Percentiles rank a stretch among this genome's conserved stretches.
Evolutionary conservation across 2,113 vertebrate genomes (phyloP).

Genomic region (Carassius auratus): DNA sequence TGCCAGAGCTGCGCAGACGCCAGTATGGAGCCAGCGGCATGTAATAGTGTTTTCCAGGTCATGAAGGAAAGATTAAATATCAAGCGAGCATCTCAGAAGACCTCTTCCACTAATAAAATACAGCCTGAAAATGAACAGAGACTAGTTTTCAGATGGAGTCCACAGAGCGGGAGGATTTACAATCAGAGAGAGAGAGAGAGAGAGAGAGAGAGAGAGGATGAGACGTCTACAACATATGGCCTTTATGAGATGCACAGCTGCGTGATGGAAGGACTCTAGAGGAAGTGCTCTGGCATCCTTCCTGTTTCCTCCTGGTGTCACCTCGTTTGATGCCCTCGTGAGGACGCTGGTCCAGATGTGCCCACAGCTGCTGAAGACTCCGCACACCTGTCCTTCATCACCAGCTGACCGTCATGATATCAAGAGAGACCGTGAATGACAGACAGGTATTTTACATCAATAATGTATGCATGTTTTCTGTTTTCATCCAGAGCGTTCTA

Average conservation of each 20-base stretch:
- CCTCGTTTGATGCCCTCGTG: background rate
- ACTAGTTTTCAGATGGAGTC: constrained; percentile 6
- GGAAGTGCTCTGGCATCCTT: constrained; percentile 8
- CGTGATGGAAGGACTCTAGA: background rate
- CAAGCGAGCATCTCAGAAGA: background rate
- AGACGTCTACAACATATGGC: constrained; percentile 18
- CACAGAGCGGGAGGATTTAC: background rate
- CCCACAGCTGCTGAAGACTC: background rate
- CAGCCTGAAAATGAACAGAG: constrained; percentile 2
- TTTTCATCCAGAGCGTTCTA: too few species aligned
- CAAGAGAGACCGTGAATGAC: too few species aligned
- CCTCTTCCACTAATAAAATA: background rate
- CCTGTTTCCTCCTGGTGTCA: constrained; percentile 23
- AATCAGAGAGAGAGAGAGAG: background rate
- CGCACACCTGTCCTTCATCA: constrained; percentile 9
- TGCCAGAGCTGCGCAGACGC: background rate
- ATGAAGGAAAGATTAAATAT: background rate
- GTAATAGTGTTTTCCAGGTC: constrained; percentile 18
- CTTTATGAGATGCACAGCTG: background rate
- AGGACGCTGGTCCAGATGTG: constrained; percentile 3
- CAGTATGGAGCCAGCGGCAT: background rate
- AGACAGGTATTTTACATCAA: too few species aligned
- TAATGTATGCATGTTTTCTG: too few species aligned
- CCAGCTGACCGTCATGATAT: background rate
- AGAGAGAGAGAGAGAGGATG: background rate